Conservation (phyloP, 2,888 invertebrate genomes). For the Norana najaformis region DNA sequence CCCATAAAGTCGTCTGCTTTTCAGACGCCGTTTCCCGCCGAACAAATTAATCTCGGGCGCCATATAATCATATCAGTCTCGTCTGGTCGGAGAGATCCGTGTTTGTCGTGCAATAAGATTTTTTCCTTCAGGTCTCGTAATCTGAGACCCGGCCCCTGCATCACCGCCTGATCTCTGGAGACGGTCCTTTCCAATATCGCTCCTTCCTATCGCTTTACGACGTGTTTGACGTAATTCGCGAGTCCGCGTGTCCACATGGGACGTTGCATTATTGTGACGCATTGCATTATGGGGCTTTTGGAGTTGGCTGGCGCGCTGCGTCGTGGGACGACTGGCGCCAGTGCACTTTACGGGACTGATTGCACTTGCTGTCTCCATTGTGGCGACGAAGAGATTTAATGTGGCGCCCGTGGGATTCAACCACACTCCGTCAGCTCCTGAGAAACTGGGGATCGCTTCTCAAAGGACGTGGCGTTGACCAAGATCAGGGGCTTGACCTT, state of each 20-base stretch:
- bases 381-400: background rate
- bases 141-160: background rate
- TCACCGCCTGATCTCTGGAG: background rate
- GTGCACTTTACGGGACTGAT: background rate
- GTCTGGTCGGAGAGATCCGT: background rate
- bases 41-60: background rate
- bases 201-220: background rate
- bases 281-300: background rate
- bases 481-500: background rate
- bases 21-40: background rate
- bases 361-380: background rate
- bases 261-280: slow-evolving; percentile 13
- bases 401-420: background rate
- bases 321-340: slow-evolving; percentile 13
- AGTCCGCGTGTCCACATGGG: background rate
- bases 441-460: background rate
- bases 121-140: slow-evolving; percentile 5
- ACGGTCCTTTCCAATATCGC: slow-evolving; percentile 13
- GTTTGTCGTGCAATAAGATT: background rate
- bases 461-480: background rate
- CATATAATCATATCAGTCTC: background rate
- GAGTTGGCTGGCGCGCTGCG: background rate
- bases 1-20: background rate
- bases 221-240: background rate
- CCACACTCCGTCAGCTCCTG: background rate